phyloP scores from a whole-genome alignment of 2,113 vertebrate species.

The Bos taurus region ARS-UCD2.0 NC_037334.1:36319001-36319500 shows the following conservation, averaged over 20 bases:
- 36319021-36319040: background rate
- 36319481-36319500: no score
- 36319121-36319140: background rate
- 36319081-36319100: background rate
- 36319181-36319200: background rate
- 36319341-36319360: no score
- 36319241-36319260: background rate
- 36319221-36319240: background rate
- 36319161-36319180: background rate
- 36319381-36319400: no score
- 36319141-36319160: background rate
- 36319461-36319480: no score
- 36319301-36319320: no score
- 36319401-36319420: no score
- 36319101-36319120: background rate
- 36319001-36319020: rapidly evolving
- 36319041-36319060: background rate
- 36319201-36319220: background rate
- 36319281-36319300: no score
- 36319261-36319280: background rate
- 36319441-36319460: no score
- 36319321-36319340: no score
- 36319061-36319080: background rate
- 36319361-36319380: no score
- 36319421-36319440: no score